A percentile compares a stretch with the other conserved stretches of the same genome.
Evolutionary conservation across 2,113 vertebrate genomes (phyloP).

Genomic region (Cephalopholis sonnerati): DNA sequence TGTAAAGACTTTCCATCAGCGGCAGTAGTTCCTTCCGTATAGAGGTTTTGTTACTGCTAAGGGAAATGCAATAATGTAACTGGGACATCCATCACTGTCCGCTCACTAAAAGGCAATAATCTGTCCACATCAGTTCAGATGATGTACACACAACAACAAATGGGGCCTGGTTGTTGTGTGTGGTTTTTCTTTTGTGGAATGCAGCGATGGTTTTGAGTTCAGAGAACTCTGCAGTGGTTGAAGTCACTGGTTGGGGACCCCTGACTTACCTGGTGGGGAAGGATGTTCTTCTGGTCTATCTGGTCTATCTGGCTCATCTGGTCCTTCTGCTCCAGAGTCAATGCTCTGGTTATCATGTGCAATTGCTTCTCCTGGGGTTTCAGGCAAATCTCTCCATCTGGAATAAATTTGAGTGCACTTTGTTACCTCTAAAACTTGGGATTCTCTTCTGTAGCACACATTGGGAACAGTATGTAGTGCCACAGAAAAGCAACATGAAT

Average conservation of each 20-base stretch:
- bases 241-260: background rate
- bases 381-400: conserved; percentile 86
- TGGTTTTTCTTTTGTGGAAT: conserved; percentile 23
- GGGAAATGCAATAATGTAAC: conserved; percentile 43
- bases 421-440: conserved; percentile 8
- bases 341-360: conserved; percentile 69
- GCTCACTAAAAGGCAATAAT: conserved; percentile 49
- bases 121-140: conserved; percentile 40
- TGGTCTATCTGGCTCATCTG: conserved; percentile 64
- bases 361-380: conserved; percentile 83
- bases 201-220: background rate
- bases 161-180: background rate
- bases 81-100: conserved; percentile 52
- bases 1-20: conserved; percentile 1
- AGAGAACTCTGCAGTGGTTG: background rate
- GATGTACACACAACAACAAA: conserved; percentile 34
- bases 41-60: conserved; percentile 14
- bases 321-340: conserved; percentile 69
- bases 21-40: conserved; percentile 10
- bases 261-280: conserved; percentile 62
- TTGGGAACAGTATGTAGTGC: background rate
- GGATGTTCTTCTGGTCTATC: conserved; percentile 53
- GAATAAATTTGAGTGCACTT: background rate
- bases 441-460: background rate
- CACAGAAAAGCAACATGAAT: background rate